Conservation (phyloP, 1,140 invertebrate species). For the Bombus difficillimus region DNA sequence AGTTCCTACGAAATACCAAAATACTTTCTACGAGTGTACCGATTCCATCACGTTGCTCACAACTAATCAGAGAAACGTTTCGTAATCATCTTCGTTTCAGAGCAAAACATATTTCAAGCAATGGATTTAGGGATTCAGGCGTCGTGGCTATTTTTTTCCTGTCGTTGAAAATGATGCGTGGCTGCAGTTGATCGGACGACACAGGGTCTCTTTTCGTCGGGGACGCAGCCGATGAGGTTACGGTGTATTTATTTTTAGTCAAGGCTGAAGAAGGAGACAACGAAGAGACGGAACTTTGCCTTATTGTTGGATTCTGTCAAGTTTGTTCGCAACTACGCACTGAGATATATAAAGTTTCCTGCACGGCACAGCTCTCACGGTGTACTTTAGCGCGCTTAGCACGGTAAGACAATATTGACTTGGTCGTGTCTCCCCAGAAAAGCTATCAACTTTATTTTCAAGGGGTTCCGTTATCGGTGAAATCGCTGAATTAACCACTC, state of each 20-base stretch:
- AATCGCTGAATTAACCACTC: constrained; percentile 56
- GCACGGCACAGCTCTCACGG: constrained; percentile 22
- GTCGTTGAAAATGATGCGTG: background rate
- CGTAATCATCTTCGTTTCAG: background rate
- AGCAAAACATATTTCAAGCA: background rate
- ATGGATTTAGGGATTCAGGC: background rate
- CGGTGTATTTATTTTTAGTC: constrained; percentile 47
- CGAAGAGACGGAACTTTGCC: constrained; percentile 36
- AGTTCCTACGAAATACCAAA: background rate
- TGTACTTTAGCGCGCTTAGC: constrained; percentile 61
- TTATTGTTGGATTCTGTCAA: constrained; percentile 50
- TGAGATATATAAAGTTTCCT: constrained; percentile 59
- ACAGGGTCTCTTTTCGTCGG: background rate
- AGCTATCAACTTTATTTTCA: constrained; percentile 65
- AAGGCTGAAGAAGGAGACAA: constrained; percentile 7
- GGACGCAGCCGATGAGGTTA: background rate
- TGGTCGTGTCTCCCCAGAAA: constrained; percentile 40
- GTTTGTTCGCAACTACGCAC: constrained; percentile 52
- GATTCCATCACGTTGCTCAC: no score
- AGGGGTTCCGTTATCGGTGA: constrained; percentile 54
- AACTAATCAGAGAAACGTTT: background rate
- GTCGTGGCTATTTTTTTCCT: background rate
- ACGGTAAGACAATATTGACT: constrained; percentile 63
- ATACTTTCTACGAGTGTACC: background rate
- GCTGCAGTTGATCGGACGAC: background rate